Evolutionary conservation across 2,888 invertebrate genomes (phyloP), one percentile per base, ranked within the genome.

Genomic region (Petrolisthes manimaculis): DNA sequence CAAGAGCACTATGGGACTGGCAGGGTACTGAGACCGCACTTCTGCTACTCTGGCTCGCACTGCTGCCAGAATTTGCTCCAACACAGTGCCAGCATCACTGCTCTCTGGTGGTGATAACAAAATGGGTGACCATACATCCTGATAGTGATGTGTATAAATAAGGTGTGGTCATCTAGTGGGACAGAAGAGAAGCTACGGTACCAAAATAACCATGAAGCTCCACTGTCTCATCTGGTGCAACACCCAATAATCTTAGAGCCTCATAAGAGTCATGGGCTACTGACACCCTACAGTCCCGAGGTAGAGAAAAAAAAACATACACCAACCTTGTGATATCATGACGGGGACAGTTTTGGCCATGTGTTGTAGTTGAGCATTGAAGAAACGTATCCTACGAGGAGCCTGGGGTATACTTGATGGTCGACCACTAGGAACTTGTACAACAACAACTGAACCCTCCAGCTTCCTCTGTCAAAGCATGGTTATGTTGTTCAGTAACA

Each of bases 1-100:
- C 86, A 96, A 93, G n/a, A 97, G 93, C 89, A 97, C 95, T 53
- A 97, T 95, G 74, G 96, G 95, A 90, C 95, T 94, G 77, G 95
- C 95, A 4, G 95, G 95, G 92, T 95, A 95, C 91, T 95, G 95
- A 5, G 93, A 94, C 92, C 95, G 94, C 4, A 96, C 93, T 92
- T 97, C 96, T 91, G 95, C 94, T 78, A 97, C 94, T 91, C 92
- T 5, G 92, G 92, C 18, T 92, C 92, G 87, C 91, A 90, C 83
- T 82, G 88, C 86, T 5, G 80, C 75, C 79, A 92, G 67, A 51
- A 90, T 89, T 69, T 91, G 89, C 80, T 89, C 88, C 69, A 91
- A 86, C 3, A 89, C 79, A 0, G 71, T 55, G 8, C 82, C 77
- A 0, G 89, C 82, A 53, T 89, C 86, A 71, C 75, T 89, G 37